These are phyloP conservation scores for Entosphenus tridentatus DNA, from an alignment of 2,113 vertebrate genomes.

Conservation along the genomic window DNA sequence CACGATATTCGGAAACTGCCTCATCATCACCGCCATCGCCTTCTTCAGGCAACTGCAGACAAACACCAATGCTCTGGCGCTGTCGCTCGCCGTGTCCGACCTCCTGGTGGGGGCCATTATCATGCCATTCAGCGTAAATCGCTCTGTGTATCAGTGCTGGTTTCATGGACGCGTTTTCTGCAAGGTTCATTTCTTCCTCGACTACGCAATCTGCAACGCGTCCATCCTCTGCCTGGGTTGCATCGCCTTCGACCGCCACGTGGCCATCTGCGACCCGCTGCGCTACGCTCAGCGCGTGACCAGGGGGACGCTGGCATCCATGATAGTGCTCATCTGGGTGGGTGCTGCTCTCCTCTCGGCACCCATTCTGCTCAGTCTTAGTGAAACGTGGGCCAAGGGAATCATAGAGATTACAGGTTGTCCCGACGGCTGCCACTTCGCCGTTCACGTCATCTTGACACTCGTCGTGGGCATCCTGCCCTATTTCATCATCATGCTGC, in stretches of 20 bases:
- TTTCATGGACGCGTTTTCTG: constrained; percentile 20
- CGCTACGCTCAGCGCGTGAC: constrained; percentile 9
- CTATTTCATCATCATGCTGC: constrained; percentile 49
- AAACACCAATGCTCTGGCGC: constrained; percentile 22
- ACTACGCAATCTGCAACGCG: constrained; percentile 22
- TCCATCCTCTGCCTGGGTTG: constrained; percentile 25
- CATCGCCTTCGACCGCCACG: constrained; percentile 19
- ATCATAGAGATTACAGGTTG: constrained; percentile 31
- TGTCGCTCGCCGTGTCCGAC: constrained; percentile 19
- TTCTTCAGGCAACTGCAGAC: constrained; percentile 27
- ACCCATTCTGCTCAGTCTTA: constrained; percentile 65
- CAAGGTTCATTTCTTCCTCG: constrained; percentile 21
- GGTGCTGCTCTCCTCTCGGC: too few relatives aligned
- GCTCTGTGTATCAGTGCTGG: constrained; percentile 25
- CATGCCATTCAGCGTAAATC: constrained; percentile 22
- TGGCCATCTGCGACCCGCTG: constrained; percentile 19
- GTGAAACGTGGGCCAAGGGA: constrained; percentile 74
- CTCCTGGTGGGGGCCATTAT: constrained; percentile 21
- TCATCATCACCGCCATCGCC: constrained; percentile 18
- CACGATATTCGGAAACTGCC: constrained; percentile 17
- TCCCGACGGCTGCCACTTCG: constrained; percentile 71
- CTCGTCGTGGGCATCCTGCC: constrained; percentile 52
- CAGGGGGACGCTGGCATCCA: too few relatives aligned
- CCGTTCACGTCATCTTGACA: constrained; percentile 52
- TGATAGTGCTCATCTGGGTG: too few relatives aligned